Evolutionary conservation across 1,140 invertebrate genomes (phyloP), one percentile per base, ranked within the genome.

Genomic region (Andrena cerasifolii): DNA sequence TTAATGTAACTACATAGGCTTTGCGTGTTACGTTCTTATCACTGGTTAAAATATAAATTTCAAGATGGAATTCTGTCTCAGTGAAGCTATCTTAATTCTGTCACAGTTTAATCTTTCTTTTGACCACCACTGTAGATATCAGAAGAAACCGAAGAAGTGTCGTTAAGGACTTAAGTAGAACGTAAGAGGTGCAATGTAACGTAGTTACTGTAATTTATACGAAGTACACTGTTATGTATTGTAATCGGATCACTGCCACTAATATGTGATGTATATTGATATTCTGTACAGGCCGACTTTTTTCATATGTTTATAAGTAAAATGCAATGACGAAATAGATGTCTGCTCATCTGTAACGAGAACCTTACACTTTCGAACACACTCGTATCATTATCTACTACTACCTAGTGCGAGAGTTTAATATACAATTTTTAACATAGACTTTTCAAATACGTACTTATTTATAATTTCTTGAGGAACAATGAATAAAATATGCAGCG

Each of bases 241-340:
- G 18, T 8, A 68, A 61, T 61, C 31, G 18, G 24, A 26, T 58
- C 51, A 80, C 61, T 72, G 59, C 28, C 47, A 53, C n/a, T 40
- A 53, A 31, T 71, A 58, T 61, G 31, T 58, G 53, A 76, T 56
- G 4, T 31, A 58, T 51, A 67, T 28, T 49, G 14, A 51, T 49
- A 58, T 84, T 72, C 47, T 56, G 45, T 77, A 56, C 40, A 73
- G 16, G 53, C 45, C 26, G 7, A 65, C 1, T 70, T 80, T 70
- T 40, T 84, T 72, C 59, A 70, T 68, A 84, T 59, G 54, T 86
- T 86, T 83, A 74, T 83, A 76, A 72, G 72, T 75, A 81, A 83
- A 83, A 40, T 56, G 67, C 76, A 78, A 21, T 49, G 59, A 77
- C 14, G 33, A 16, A 66, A 8, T 6, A 8, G 16, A 49, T 49